Base-by-base conservation (phyloP, 2,888 invertebrate genomes). In the Zygogramma bicolorata region DNA sequence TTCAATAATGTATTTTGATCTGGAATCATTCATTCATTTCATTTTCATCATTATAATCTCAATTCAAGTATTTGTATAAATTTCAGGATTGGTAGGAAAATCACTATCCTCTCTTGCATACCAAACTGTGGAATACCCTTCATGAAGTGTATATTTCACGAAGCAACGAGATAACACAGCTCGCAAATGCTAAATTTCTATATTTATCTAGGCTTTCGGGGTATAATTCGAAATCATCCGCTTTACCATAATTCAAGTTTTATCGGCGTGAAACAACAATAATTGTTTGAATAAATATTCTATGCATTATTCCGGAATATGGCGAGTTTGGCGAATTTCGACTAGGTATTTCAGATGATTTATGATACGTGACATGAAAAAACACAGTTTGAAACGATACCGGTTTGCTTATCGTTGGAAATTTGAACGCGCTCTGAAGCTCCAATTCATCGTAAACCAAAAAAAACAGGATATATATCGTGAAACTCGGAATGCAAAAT, bases 181-280 rank as follows among this genome's bases (percentile, higher is more conserved):
- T 62, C n/a, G 22, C n/a, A 82, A 84, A 67, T 68, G 63, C n/a
- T 49, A n/a, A 68, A 62, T 67, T 68, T 68, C 70, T 59, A 68
- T 68, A 70, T 73, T 75, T 75, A 71, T 75, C 59, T 70, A 70
- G 68, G 49, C 46, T 68, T 68, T 46, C 46, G 65, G 70, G 38
- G 49, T 42, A 61, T 70, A 61, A 71, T 74, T 74, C 61, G 46
- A 65, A 74, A 70, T 69, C 69, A 74, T 71, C 67, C 70, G 69
- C 68, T 73, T 63, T 20, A 65, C 68, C 65, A 70, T 73, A 68
- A 75, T 70, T 73, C 70, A 75, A 65, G 68, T 73, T 75, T 71
- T 73, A 75, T 75, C 73, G 65, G 57, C 68, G 18, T 66, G 65
- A 71, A 62, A 69, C 70, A 73, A 69, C 71, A 49, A 59, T 73